These are phyloP conservation scores for Teleopsis dalmanni DNA, from an alignment of 1,140 invertebrate genomes.

Conservation along the genomic window DNA sequence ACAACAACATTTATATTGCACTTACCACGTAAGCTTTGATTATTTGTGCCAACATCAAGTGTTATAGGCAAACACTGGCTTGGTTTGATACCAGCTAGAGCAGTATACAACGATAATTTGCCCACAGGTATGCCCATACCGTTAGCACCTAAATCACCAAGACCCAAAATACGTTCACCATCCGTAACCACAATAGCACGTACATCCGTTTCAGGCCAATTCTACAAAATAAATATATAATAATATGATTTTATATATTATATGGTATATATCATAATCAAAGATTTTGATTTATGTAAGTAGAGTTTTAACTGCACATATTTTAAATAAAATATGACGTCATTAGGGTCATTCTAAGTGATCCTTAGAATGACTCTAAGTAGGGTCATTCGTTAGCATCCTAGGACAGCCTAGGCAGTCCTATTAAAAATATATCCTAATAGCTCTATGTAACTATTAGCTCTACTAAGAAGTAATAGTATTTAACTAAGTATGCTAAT, in stretches of 20 bases:
- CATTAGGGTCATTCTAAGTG: too few relatives aligned
- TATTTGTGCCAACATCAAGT: constrained; percentile 91
- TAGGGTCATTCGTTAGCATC: too few relatives aligned
- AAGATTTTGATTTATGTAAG: background rate
- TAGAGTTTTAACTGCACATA: background rate
- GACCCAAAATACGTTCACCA: constrained; percentile 84
- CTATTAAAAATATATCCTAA: too few relatives aligned
- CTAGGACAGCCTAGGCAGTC: too few relatives aligned
- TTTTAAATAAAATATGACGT: background rate
- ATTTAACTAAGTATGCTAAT: too few relatives aligned
- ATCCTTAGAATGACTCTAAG: too few relatives aligned
- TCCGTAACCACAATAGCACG: constrained; percentile 90
- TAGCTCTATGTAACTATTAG: too few relatives aligned
- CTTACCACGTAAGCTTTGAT: too few relatives aligned
- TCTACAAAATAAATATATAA: constrained; percentile 11
- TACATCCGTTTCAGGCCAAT: constrained; percentile 82
- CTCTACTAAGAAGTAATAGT: too few relatives aligned
- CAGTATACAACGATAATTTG: constrained; percentile 86
- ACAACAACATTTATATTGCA: too few relatives aligned
- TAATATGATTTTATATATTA: background rate
- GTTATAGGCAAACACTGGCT: constrained; percentile 80
- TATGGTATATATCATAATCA: background rate
- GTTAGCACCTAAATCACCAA: constrained; percentile 89
- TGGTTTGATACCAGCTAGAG: constrained; percentile 85
- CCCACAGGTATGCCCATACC: constrained; percentile 93